Conservation (phyloP, 2,888 invertebrate species). For the Himalopsyche kuldschensis region DNA sequence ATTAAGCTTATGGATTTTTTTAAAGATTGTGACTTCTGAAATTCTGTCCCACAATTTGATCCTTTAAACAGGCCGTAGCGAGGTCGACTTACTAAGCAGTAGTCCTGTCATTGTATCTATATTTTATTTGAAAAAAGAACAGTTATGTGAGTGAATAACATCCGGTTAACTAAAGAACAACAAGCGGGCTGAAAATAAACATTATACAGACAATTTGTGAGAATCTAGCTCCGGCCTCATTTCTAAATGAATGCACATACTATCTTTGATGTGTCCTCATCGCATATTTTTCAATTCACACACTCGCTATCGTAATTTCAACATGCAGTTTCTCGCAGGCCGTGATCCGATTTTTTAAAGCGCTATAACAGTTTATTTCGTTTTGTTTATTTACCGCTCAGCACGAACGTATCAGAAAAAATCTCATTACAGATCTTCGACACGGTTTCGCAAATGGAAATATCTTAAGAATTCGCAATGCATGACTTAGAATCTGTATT, state of each 20-base stretch:
- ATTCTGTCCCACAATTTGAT: too few species aligned
- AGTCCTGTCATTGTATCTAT: too few species aligned
- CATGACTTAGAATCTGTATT: neutral
- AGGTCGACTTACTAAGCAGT: too few species aligned
- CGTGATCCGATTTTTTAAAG: neutral
- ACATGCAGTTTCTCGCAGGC: neutral
- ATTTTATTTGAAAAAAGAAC: too few species aligned
- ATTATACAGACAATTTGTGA: too few species aligned
- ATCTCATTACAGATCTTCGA: neutral
- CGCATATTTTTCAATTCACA: neutral
- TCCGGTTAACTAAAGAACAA: too few species aligned
- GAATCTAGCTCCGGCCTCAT: too few species aligned
- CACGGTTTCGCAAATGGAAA: neutral
- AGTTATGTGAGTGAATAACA: too few species aligned
- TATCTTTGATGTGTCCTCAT: neutral
- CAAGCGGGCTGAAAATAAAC: too few species aligned
- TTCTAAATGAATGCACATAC: neutral
- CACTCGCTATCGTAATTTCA: neutral
- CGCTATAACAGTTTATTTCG: neutral
- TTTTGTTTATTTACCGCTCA: neutral
- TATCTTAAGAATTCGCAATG: neutral
- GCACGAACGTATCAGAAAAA: neutral
- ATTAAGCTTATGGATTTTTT: too few species aligned
- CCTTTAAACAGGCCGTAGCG: too few species aligned
- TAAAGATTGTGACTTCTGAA: too few species aligned